Evolutionary conservation across 2,888 invertebrate species (phyloP).

Genomic region (Agelastica alni): DNA sequence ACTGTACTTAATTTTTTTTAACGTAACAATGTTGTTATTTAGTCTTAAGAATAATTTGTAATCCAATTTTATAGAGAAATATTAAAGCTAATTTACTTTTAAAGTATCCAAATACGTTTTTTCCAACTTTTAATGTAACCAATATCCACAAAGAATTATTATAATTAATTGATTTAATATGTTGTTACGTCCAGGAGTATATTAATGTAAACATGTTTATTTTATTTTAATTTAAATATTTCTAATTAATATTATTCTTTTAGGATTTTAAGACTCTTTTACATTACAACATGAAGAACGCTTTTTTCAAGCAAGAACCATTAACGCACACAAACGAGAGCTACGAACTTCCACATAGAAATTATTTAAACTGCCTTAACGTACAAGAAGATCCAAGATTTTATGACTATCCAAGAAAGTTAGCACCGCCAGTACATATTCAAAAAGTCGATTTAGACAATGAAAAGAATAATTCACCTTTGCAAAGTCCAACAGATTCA

Average conservation of each 20-base stretch:
- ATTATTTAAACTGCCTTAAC: slow-evolving; percentile 50
- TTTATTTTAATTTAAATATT: too few relatives aligned
- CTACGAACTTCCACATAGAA: slow-evolving; percentile 42
- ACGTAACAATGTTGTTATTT: too few relatives aligned
- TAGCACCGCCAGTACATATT: slow-evolving; percentile 36
- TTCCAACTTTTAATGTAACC: too few relatives aligned
- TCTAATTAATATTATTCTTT: slow-evolving; percentile 12
- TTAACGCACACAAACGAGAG: slow-evolving; percentile 32
- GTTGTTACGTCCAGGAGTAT: too few relatives aligned
- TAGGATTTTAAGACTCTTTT: slow-evolving; percentile 49
- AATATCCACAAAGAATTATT: too few relatives aligned
- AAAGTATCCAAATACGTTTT: too few relatives aligned
- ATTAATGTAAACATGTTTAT: too few relatives aligned
- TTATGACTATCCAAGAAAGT: slow-evolving; percentile 58
- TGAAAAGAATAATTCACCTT: slow-evolving; percentile 55
- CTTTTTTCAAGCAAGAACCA: slow-evolving; percentile 36
- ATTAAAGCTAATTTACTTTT: too few relatives aligned
- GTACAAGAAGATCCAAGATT: slow-evolving; percentile 61
- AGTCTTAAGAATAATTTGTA: too few relatives aligned
- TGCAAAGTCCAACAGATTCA: slow-evolving; percentile 67
- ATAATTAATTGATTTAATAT: too few relatives aligned
- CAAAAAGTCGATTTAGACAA: slow-evolving; percentile 34
- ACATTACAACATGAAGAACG: slow-evolving; percentile 47
- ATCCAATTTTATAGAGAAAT: too few relatives aligned
- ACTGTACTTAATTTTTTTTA: too few relatives aligned